Evolutionary conservation across 2,113 vertebrate species (phyloP), one percentile per base, ranked within the genome.

Genomic region (Fregetta grallaria): DNA sequence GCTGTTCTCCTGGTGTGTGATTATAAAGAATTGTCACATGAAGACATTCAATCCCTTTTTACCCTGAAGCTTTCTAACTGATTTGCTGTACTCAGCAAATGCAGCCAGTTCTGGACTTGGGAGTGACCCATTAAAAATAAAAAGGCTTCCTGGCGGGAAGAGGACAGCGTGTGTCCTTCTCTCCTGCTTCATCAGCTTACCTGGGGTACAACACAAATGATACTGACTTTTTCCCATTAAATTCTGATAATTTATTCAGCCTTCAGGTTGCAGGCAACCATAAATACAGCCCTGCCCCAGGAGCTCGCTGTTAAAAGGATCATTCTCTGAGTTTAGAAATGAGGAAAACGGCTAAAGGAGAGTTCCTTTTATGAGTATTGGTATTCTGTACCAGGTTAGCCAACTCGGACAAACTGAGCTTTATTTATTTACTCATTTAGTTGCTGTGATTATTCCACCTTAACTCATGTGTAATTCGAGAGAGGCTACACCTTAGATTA

Each of bases 351-450:
- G 47, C 49, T 77, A 18, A 45, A 88, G n/a, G 25, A 92, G 29
- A 40, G 40, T 47, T 74, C 68, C 10, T 15, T 5, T 29, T 36
- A 5, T 0, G 4, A 18, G 27, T 17, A 15, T 38, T 7, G 3
- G 16, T 16, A 32, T 32, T 40, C 27, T 32, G 34, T 53, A 32
- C 27, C 55, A 10, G 19, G 15, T 53, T 61, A 59, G 47, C 81
- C 49, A 50, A 7, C 58, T 18, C 2, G 3, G 36, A 49, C 78
- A 50, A 72, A 16, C 62, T 19, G 71, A 88, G 42, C 71, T 83
- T 42, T 88, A 55, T 95, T 95, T 96, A 73, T 90, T 94, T 92
- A 58, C 59, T 66, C 74, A 4, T 27, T 40, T 27, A 13, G 45
- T 65, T n/a, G 74, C 36, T 78, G 56, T n/a, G 70, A 68, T 94